Conservation (phyloP, 2,113 vertebrate genomes). For the Enhydra lutris region DNA sequence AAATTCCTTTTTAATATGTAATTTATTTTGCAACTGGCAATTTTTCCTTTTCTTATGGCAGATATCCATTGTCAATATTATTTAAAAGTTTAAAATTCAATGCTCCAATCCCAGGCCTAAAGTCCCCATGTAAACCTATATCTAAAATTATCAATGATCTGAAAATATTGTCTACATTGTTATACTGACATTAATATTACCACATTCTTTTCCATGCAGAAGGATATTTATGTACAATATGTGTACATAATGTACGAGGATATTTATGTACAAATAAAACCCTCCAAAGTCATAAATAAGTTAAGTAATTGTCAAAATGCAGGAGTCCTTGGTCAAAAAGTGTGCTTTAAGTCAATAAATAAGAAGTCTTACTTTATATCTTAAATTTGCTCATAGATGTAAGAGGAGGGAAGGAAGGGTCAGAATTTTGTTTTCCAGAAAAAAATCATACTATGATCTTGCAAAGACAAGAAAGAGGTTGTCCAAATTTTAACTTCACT, state of each 20-base stretch:
- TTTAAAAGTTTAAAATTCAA: neutral
- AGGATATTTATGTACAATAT: neutral
- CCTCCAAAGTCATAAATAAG: neutral
- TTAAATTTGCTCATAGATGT: neutral
- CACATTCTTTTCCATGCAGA: neutral
- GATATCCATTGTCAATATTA: neutral
- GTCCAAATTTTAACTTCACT: neutral
- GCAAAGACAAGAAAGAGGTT: neutral
- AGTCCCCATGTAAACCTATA: neutral
- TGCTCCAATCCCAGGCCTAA: neutral
- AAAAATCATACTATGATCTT: neutral
- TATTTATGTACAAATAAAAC: neutral
- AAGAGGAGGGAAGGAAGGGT: neutral
- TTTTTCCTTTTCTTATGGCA: neutral
- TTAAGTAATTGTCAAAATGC: neutral
- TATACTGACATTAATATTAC: neutral
- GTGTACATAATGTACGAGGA: neutral
- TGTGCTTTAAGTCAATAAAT: neutral
- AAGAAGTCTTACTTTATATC: neutral
- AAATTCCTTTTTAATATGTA: neutral
- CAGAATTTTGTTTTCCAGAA: neutral
- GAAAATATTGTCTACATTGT: neutral
- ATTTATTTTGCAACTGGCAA: neutral
- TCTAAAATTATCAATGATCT: neutral
- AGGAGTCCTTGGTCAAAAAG: neutral